A percentile compares a stretch with the other conserved stretches of the same genome.
phyloP scores from a whole-genome alignment of 2,113 vertebrate species.

The Callochromis pleurospilus region DNA sequence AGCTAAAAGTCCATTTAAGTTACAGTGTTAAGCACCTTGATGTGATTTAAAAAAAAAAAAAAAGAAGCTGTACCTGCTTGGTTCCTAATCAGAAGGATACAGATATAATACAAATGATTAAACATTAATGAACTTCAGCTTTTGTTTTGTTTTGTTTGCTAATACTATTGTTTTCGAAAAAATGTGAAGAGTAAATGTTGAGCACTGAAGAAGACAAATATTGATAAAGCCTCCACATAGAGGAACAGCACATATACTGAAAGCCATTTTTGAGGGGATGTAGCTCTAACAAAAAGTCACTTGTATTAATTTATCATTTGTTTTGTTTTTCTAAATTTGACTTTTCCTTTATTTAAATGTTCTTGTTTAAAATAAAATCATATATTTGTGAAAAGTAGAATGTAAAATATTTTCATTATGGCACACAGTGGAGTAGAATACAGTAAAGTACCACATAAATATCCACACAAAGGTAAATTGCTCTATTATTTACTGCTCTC shows the following conservation, averaged over 20 bases:
- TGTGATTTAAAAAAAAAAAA: neutral
- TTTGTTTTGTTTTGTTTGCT: neutral
- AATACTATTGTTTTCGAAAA: rapidly evolving
- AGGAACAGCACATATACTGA: neutral
- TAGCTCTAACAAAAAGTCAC: neutral
- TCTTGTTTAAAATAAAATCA: neutral
- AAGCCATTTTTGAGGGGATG: neutral
- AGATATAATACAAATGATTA: neutral
- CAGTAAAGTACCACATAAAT: neutral
- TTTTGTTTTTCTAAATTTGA: neutral
- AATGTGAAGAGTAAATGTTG: neutral
- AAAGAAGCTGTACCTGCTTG: neutral
- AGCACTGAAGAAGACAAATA: neutral
- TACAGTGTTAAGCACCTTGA: neutral
- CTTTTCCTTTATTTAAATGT: neutral
- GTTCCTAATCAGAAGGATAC: neutral
- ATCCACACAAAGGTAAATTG: neutral
- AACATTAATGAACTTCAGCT: neutral
- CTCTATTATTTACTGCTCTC: neutral
- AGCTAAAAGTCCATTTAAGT: neutral
- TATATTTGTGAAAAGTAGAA: neutral
- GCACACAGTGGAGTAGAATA: neutral
- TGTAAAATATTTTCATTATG: neutral
- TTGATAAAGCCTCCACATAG: neutral
- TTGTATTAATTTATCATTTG: neutral